Conservation (phyloP, 2,113 vertebrate species). For the Ginglymostoma cirratum region DNA sequence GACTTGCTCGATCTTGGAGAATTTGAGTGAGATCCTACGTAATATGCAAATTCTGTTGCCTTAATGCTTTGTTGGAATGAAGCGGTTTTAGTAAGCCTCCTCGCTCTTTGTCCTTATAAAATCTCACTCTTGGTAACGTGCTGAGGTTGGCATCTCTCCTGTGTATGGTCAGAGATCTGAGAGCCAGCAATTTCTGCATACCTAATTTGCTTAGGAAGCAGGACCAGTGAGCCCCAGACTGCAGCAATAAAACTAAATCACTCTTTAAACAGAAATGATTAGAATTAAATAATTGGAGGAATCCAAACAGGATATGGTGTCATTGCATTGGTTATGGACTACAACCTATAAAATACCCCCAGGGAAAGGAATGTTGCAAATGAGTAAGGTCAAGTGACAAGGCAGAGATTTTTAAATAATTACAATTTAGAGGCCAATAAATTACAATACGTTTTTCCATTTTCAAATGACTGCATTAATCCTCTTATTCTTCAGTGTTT, state of each 20-base stretch:
- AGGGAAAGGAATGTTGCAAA: conserved; percentile 6
- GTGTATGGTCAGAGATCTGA: not conserved
- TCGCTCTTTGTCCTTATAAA: conserved; percentile 6
- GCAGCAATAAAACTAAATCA: conserved; percentile 29
- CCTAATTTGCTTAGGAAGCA: not conserved
- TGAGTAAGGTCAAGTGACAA: conserved; percentile 33
- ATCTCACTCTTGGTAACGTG: not conserved
- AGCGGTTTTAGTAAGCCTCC: not conserved
- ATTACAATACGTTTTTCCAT: conserved; percentile 21
- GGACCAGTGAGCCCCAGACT: conserved; percentile 10
- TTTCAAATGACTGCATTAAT: conserved; percentile 33
- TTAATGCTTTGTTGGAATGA: not conserved
- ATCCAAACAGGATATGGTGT: conserved; percentile 26
- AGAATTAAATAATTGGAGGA: conserved; percentile 32
- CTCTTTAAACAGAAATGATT: conserved; percentile 27
- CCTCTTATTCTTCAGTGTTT: conserved; percentile 19
- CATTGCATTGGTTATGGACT: not conserved
- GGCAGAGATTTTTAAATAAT: conserved; percentile 34
- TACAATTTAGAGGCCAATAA: conserved; percentile 18
- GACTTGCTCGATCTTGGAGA: not conserved
- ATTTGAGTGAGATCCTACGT: not conserved
- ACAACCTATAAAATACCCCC: conserved; percentile 24
- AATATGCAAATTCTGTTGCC: not conserved
- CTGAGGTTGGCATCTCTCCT: conserved; percentile 1
- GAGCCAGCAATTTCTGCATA: not conserved